These are phyloP conservation scores for Condylura cristata DNA, from an alignment of 2,113 vertebrate species.

Conservation along the genomic window DNA sequence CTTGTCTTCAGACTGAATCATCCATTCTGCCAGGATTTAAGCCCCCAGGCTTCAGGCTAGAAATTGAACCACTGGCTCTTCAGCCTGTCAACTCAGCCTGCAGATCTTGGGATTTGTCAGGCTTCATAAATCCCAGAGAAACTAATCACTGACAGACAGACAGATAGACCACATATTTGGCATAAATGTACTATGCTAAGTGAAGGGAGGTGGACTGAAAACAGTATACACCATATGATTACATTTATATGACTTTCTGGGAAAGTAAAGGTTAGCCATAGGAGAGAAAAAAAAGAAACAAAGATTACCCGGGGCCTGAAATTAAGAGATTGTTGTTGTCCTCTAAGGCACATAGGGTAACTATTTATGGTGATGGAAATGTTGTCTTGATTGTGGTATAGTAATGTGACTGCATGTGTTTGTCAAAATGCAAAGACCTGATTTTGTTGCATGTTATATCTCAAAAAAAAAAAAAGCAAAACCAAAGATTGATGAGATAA, in stretches of 20 bases:
- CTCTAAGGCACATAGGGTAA: background rate
- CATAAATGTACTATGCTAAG: background rate
- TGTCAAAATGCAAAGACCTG: background rate
- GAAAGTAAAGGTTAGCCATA: background rate
- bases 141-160: background rate
- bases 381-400: background rate
- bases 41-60: background rate
- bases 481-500: too few relatives aligned
- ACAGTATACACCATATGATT: background rate
- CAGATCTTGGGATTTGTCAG: background rate
- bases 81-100: background rate
- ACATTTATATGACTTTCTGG: background rate
- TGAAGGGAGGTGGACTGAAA: background rate
- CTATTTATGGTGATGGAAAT: background rate
- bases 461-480: background rate
- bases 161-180: background rate
- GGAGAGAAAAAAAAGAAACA: constrained; percentile 25
- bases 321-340: background rate
- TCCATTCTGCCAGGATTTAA: background rate
- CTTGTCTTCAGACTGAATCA: background rate
- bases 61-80: background rate
- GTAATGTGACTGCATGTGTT: background rate
- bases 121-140: background rate
- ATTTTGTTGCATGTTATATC: background rate
- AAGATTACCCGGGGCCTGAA: background rate